phyloP scores from a whole-genome alignment of 2,888 invertebrate genomes.

The Ophonus ardosiacus region DNA sequence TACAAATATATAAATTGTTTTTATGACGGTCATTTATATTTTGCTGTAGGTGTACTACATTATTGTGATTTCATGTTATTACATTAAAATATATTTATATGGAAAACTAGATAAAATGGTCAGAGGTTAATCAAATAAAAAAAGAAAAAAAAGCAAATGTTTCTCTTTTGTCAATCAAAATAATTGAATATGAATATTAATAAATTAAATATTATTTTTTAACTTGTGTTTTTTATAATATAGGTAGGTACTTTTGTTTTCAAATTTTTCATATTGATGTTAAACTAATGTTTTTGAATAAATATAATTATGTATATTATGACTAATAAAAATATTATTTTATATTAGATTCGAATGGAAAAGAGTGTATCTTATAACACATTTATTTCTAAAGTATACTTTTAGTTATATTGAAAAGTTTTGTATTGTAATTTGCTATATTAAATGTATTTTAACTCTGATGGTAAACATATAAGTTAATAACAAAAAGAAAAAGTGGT shows the following conservation, averaged over 20 bases:
- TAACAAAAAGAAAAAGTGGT: neutral
- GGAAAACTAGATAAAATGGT: slow-evolving; percentile 1
- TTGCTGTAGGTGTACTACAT: slow-evolving; percentile 2
- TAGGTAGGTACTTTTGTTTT: too few species aligned
- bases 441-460: slow-evolving; percentile 16
- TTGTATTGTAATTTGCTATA: slow-evolving; percentile 25
- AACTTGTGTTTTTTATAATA: too few species aligned
- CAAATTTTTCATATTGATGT: too few species aligned
- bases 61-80: slow-evolving; percentile 18
- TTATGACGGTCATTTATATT: slow-evolving; percentile 24
- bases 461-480: neutral
- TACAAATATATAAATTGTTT: slow-evolving; percentile 43
- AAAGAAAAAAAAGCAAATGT: neutral
- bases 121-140: slow-evolving; percentile 8
- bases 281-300: too few species aligned
- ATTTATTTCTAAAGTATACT: neutral
- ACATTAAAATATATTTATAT: slow-evolving; percentile 29
- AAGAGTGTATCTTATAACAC: neutral
- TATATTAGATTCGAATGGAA: neutral
- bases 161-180: neutral
- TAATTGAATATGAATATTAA: too few species aligned
- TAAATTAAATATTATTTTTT: too few species aligned
- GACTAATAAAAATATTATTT: slow-evolving; percentile 9
- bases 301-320: neutral
- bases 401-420: slow-evolving; percentile 31